Percentiles rank a stretch among this genome's conserved stretches.
These are phyloP conservation scores for Tethea ocularis DNA, from an alignment of 2,888 invertebrate genomes.

Conservation along the genomic window DNA sequence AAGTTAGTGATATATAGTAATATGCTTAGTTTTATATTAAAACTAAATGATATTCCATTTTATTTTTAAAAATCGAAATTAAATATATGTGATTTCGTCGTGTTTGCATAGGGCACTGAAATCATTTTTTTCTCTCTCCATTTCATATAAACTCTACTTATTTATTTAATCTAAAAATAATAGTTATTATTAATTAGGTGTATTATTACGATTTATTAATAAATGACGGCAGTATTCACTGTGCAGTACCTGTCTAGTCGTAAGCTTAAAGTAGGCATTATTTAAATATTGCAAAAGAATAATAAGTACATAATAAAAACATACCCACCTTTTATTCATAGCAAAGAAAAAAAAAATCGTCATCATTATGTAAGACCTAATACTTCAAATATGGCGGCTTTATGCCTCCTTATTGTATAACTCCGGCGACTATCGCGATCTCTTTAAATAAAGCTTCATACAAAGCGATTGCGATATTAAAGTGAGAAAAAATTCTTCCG, in stretches of 20 bases:
- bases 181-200: conserved; percentile 10
- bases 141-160: not conserved
- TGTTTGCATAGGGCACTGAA: not conserved
- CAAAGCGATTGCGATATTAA: no score
- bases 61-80: not conserved
- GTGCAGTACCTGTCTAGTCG: conserved; percentile 82
- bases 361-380: not conserved
- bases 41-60: not conserved
- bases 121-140: not conserved
- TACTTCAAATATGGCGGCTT: not conserved
- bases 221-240: conserved; percentile 72
- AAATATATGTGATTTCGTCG: no score
- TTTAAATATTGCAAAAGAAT: conserved; percentile 42
- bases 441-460: not conserved
- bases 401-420: not conserved
- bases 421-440: not conserved
- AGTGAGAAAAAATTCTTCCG: no score
- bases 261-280: conserved; percentile 55
- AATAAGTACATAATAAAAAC: conserved; percentile 23
- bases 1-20: conserved; percentile 20
- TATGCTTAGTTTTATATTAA: conserved; percentile 2
- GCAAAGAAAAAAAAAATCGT: not conserved
- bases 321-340: conserved; percentile 54
- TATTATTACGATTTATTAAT: conserved; percentile 24
- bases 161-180: not conserved